phyloP scores from a whole-genome alignment of 2,888 invertebrate genomes.

The Drosophila mettleri region DNA sequence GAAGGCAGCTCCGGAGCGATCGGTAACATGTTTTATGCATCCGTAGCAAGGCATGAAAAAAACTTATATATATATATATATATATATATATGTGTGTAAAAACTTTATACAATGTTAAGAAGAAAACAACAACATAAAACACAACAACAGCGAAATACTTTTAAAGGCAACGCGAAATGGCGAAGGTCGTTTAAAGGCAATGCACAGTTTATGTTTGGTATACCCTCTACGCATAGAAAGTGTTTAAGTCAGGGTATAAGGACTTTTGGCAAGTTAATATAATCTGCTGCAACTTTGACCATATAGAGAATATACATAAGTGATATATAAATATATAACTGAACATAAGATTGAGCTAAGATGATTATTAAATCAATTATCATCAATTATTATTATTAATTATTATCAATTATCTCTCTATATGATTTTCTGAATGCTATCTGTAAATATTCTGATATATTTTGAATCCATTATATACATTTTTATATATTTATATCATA shows the following conservation, averaged over 20 bases:
- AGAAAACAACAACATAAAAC: slow-evolving; percentile 42
- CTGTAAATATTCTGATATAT: no score
- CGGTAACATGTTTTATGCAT: slow-evolving; percentile 80
- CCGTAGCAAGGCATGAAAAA: slow-evolving; percentile 51
- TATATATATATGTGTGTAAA: slow-evolving; percentile 43
- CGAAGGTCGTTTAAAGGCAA: slow-evolving; percentile 76
- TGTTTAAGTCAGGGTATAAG: neutral
- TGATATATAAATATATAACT: neutral
- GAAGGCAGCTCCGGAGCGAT: slow-evolving; percentile 50
- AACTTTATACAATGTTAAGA: slow-evolving; percentile 42
- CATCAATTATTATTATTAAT: no score
- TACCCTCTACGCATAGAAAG: slow-evolving; percentile 8
- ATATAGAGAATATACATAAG: no score
- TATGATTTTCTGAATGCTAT: no score
- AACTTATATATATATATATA: slow-evolving; percentile 42
- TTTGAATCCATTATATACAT: no score
- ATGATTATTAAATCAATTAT: no score
- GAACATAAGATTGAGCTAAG: no score
- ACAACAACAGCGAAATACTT: slow-evolving; percentile 75
- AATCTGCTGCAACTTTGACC: no score
- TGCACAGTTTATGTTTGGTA: slow-evolving; percentile 56
- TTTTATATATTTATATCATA: no score
- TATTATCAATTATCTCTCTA: no score
- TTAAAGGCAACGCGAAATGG: slow-evolving; percentile 72
- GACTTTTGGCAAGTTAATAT: neutral